Evolutionary conservation across 1,140 invertebrate species (phyloP).

Genomic region (Nymphalis io): DNA sequence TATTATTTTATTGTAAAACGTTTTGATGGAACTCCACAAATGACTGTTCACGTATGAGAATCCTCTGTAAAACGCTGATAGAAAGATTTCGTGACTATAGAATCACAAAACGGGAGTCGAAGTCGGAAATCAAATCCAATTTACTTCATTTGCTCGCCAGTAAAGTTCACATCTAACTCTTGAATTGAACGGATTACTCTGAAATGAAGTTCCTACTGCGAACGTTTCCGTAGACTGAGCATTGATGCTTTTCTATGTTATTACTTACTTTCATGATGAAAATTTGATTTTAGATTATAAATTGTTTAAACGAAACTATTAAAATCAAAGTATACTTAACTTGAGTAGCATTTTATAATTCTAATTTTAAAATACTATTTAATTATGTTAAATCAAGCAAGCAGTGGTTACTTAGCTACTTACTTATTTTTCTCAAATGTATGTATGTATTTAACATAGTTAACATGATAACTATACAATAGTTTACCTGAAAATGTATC

Average conservation of each 20-base stretch:
- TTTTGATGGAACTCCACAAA: conserved; percentile 19
- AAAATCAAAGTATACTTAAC: neutral
- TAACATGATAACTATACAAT: no score
- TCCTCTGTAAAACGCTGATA: conserved; percentile 54
- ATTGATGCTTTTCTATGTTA: conserved; percentile 50
- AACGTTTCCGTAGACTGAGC: conserved; percentile 40
- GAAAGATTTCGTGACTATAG: conserved; percentile 66
- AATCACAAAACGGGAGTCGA: conserved; percentile 67
- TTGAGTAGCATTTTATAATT: no score
- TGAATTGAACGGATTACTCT: conserved; percentile 73
- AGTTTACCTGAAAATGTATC: no score
- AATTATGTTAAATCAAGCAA: no score
- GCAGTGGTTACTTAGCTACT: no score
- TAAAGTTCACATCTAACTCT: conserved; percentile 73
- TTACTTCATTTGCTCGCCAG: conserved; percentile 73
- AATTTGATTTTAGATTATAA: conserved; percentile 25
- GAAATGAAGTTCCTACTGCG: conserved; percentile 60
- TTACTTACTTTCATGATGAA: conserved; percentile 29
- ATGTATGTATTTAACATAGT: no score
- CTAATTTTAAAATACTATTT: no score
- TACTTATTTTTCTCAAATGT: no score
- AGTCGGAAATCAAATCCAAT: conserved; percentile 75
- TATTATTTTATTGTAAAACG: neutral
- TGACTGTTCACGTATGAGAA: conserved; percentile 46
- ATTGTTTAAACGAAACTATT: neutral